A percentile compares a stretch with the other conserved stretches of the same genome.
phyloP scores from a whole-genome alignment of 2,888 invertebrate species.

The Microctonus hyperodae region DNA sequence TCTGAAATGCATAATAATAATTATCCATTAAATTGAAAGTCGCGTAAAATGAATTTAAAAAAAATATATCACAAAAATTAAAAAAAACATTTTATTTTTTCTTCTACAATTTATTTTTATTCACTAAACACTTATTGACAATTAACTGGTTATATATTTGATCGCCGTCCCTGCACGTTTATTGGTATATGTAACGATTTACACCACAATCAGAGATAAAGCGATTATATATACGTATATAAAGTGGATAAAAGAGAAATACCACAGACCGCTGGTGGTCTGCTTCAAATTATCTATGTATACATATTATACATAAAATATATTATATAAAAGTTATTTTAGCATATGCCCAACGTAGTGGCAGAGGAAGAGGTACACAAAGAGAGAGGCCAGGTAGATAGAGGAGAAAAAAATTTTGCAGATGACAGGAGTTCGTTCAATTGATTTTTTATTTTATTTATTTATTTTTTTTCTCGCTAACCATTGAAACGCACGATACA shows the following conservation, averaged over 20 bases:
- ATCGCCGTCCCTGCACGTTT: conserved; percentile 5
- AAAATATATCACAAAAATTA: background rate
- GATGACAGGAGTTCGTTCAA: conserved; percentile 30
- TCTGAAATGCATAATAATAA: background rate
- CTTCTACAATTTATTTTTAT: background rate
- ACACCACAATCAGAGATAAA: conserved; percentile 15
- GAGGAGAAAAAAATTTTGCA: background rate
- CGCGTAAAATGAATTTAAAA: background rate
- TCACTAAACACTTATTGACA: background rate
- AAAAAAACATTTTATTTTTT: background rate
- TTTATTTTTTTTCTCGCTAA: too few relatives aligned
- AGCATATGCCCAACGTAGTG: conserved; percentile 54
- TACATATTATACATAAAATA: conserved; percentile 39
- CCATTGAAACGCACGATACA: conserved; percentile 19
- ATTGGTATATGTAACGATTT: background rate
- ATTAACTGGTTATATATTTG: background rate
- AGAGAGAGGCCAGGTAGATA: conserved; percentile 14
- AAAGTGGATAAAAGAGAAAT: conserved; percentile 21
- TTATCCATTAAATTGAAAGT: background rate
- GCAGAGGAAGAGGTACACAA: conserved; percentile 25
- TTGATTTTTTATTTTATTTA: conserved; percentile 28
- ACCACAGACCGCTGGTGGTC: conserved; percentile 47
- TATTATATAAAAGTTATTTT: conserved; percentile 51
- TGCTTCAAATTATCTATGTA: conserved; percentile 45
- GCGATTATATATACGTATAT: conserved; percentile 6